phyloP scores from a whole-genome alignment of 2,113 vertebrate species.

The Apteryx owenii region DNA sequence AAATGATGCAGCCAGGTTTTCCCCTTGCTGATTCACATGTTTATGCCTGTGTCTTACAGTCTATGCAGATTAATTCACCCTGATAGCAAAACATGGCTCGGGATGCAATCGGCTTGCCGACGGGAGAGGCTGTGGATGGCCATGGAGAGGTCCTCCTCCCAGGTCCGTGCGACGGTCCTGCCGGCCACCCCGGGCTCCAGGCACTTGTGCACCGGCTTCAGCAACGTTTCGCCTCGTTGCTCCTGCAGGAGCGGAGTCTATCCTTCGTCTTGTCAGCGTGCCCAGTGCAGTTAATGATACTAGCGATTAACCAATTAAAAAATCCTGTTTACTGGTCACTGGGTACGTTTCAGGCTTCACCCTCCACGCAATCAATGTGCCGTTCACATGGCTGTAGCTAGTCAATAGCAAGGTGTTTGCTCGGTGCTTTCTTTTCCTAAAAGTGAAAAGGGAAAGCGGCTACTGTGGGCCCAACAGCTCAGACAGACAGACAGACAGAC shows the following conservation, averaged over 20 bases:
- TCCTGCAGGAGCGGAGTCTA: not conserved
- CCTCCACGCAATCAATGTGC: not conserved
- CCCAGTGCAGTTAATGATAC: not conserved
- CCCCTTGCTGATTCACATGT: not conserved
- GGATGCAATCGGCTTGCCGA: not conserved
- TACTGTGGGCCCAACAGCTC: not conserved
- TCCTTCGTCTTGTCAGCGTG: not conserved
- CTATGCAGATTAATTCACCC: not conserved
- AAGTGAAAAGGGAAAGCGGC: not conserved
- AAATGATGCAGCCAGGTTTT: not conserved
- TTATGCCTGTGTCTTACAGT: not conserved
- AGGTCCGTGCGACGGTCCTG: not conserved
- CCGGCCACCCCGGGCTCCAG: not conserved
- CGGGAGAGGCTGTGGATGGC: not conserved
- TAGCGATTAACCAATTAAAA: not conserved
- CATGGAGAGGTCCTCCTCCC: not conserved
- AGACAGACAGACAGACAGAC: not conserved
- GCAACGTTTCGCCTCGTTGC: not conserved
- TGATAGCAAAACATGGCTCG: not conserved
- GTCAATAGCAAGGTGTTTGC: not conserved
- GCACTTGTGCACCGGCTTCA: not conserved
- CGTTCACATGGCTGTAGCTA: accelerated
- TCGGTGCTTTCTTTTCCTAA: not conserved
- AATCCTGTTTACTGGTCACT: not conserved
- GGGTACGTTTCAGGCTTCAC: not conserved